phyloP scores from a whole-genome alignment of 2,113 vertebrate species.

The Podiceps cristatus region DNA sequence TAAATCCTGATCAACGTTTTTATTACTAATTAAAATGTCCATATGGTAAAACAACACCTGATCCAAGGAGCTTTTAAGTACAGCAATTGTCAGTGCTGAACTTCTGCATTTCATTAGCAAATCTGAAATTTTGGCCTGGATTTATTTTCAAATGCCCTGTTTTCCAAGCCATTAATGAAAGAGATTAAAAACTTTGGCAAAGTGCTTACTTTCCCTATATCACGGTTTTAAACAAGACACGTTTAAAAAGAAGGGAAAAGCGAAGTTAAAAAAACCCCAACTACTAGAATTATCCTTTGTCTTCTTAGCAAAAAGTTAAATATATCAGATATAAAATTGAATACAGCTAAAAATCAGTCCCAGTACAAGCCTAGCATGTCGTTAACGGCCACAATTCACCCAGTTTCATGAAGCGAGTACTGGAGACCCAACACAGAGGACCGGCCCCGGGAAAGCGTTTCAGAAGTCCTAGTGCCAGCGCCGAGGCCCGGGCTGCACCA shows the following conservation, averaged over 20 bases:
- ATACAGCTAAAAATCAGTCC: accelerated
- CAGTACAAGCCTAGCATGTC: accelerated
- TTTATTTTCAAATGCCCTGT: not conserved
- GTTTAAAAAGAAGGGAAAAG: not conserved
- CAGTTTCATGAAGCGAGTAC: accelerated
- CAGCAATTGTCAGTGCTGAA: not conserved
- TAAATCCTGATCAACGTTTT: slow-evolving; percentile 8
- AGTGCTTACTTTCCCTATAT: not conserved
- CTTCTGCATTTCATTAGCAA: not conserved
- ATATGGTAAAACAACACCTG: slow-evolving; percentile 51
- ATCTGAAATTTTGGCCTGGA: not conserved
- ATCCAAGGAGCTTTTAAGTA: slow-evolving; percentile 46
- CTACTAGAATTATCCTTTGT: not conserved
- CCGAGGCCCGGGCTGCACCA: accelerated
- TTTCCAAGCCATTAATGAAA: not conserved
- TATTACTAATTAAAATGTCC: slow-evolving; percentile 68
- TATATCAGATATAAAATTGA: not conserved
- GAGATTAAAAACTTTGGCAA: not conserved
- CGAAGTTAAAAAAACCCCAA: accelerated
- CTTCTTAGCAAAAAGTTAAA: not conserved
- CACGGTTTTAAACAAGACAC: accelerated
- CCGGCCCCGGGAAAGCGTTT: accelerated
- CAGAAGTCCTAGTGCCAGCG: accelerated
- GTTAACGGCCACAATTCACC: not conserved
- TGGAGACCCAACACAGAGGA: too few relatives aligned